A percentile compares a stretch with the other conserved stretches of the same genome.
Conservation (phyloP, 2,113 vertebrate genomes). For the Rhea pennata region DNA sequence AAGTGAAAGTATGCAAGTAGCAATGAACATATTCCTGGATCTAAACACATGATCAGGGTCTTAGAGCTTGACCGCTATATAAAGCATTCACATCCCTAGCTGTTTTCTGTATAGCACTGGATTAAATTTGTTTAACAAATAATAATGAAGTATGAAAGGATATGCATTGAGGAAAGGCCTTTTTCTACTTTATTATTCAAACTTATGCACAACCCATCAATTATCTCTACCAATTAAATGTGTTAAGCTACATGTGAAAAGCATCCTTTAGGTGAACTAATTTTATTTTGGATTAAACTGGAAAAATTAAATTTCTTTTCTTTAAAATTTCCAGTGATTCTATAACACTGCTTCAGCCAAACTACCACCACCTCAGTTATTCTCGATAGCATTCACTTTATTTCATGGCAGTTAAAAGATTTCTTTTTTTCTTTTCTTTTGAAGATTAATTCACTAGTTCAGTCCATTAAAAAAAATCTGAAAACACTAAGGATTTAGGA, state of each 20-base stretch:
- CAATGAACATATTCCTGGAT: neutral
- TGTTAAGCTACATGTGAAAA: neutral
- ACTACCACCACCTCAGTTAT: neutral
- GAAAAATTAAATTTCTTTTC: neutral
- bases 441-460: neutral
- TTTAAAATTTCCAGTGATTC: neutral
- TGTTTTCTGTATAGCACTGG: neutral
- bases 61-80: neutral
- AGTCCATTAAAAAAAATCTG: neutral
- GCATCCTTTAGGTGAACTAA: neutral
- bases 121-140: neutral
- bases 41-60: neutral
- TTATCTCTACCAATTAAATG: accelerated
- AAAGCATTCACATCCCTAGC: neutral
- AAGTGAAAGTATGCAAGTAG: neutral
- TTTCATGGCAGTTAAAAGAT: neutral
- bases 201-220: neutral
- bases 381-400: neutral
- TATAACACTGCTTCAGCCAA: neutral
- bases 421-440: neutral
- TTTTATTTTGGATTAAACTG: neutral
- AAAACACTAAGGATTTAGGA: neutral
- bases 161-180: neutral
- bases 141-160: neutral
- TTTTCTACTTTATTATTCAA: neutral